Conservation (phyloP, 2,888 invertebrate species). For the Epinotia demarniana region DNA sequence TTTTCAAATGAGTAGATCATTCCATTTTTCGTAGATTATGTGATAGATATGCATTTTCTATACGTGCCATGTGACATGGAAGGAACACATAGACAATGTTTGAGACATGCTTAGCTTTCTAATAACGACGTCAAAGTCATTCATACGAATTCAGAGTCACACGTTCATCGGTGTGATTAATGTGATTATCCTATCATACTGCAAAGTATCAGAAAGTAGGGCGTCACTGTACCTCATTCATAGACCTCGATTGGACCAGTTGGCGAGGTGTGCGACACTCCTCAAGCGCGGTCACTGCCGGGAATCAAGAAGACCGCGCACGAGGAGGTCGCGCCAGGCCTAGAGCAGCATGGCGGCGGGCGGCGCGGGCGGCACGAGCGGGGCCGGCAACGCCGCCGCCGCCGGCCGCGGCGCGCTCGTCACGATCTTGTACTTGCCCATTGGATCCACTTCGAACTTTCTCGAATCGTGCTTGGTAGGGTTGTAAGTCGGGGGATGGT, state of each 20-base stretch:
- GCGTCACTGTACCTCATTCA: neutral
- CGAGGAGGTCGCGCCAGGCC: constrained; percentile 84
- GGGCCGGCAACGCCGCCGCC: constrained; percentile 63
- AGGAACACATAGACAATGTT: neutral
- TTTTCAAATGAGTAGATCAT: neutral
- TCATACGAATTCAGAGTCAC: neutral
- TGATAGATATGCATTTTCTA: neutral
- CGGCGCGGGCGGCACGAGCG: constrained; percentile 67
- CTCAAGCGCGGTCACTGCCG: constrained; percentile 70
- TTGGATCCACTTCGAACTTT: constrained; percentile 77
- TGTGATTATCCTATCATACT: neutral
- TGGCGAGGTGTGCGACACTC: constrained; percentile 68
- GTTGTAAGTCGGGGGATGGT: constrained; percentile 78
- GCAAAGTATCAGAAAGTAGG: neutral
- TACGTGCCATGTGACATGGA: too few relatives aligned
- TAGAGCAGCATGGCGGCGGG: constrained; percentile 77
- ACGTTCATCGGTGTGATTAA: neutral
- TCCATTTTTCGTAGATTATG: neutral
- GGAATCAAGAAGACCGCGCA: constrained; percentile 75
- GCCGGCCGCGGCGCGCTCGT: constrained; percentile 58
- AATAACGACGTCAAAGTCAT: neutral
- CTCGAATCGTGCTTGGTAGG: constrained; percentile 78
- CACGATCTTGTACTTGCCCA: constrained; percentile 82
- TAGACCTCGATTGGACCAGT: constrained; percentile 13
- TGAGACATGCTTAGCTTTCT: neutral